Percentiles rank a stretch among this genome's conserved stretches.
Evolutionary conservation across 2,797 vertebrate genomes (phyloP).

Genomic region (Neosilurus mollespiculum): DNA sequence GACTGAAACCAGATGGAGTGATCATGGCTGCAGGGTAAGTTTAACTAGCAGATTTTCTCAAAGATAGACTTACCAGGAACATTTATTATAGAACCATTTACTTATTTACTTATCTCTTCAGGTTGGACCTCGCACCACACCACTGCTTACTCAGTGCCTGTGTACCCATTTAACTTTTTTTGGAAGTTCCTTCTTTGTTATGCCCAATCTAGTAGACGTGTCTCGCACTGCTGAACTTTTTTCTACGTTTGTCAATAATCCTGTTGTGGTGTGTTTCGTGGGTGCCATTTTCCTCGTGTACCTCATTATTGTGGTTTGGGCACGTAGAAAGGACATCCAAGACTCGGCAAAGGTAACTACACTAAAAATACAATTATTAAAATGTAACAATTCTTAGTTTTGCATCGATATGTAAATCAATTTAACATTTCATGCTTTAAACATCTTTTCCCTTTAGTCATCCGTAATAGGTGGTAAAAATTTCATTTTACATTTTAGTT

Average conservation of each 20-base stretch:
- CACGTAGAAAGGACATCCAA: conserved; percentile 86
- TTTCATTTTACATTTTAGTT: background rate
- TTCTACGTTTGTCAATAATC: conserved; percentile 87
- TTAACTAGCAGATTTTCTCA: background rate
- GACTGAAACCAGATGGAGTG: conserved; percentile 79
- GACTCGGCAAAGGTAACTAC: conserved; percentile 82
- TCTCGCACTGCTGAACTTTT: conserved; percentile 84
- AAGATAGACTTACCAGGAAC: background rate
- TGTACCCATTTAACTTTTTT: conserved; percentile 95
- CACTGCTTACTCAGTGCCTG: conserved; percentile 82
- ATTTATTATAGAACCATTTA: background rate
- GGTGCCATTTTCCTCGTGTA: conserved; percentile 83
- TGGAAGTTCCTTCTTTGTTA: conserved; percentile 89
- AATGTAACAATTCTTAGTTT: background rate
- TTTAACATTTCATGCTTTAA: background rate
- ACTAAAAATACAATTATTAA: background rate
- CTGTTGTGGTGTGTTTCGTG: conserved; percentile 88
- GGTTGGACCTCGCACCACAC: conserved; percentile 86
- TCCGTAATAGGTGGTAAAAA: background rate
- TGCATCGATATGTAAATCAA: background rate
- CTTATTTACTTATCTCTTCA: conserved; percentile 53
- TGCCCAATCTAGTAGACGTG: conserved; percentile 86
- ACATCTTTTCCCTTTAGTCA: background rate
- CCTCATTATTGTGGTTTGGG: conserved; percentile 83
- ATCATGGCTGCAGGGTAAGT: conserved; percentile 85